Evolutionary conservation across 2,113 vertebrate genomes (phyloP), one percentile per base, ranked within the genome.

Genomic region (Actenoides hombroni): DNA sequence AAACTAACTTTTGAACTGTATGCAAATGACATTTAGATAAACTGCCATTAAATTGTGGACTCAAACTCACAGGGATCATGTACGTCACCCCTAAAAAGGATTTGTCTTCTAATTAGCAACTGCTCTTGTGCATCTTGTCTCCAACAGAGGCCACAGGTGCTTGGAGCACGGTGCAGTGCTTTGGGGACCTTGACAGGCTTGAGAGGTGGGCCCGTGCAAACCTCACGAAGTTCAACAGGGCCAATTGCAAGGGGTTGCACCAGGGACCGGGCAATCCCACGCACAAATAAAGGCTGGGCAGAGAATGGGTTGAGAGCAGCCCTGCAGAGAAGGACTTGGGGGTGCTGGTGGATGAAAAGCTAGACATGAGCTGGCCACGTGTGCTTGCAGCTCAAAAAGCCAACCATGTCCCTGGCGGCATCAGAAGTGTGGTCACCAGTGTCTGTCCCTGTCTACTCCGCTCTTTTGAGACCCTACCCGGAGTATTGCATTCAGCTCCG

Each of bases 111-210:
- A 65, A 49, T 21, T 25, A 67, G 70, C 49, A 57, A 10, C 10
- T 63, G 68, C n/a, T 31, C 73, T 33, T 3, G 12, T 25, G 33
- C 40, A n/a, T 10, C 19, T 49, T 18, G 51, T 35, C 39, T 54
- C 84, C 44, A 76, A 0, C 13, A 44, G n/a, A 69, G 57, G 33
- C 13, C 42, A 16, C 3, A 18, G 78, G 81, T 48, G 35, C 39
- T 15, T 1, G 1, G 59, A 54, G 46, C 37, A 53, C 16, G 4
- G 23, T 1, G 13, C 7, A 28, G 26, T 3, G 9, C 46, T 57
- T 16, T 44, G 37, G 13, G 35, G 60, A 63, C 37, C 54, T 56
- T 31, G 28, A 56, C 29, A 31, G 54, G 54, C 60, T 63, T 63
- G 37, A 63, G 16, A 63, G 60, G 12, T 39, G 25, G 24, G 35